Conservation (phyloP, 2,888 invertebrate species). For the Aphrophora alni region DNA sequence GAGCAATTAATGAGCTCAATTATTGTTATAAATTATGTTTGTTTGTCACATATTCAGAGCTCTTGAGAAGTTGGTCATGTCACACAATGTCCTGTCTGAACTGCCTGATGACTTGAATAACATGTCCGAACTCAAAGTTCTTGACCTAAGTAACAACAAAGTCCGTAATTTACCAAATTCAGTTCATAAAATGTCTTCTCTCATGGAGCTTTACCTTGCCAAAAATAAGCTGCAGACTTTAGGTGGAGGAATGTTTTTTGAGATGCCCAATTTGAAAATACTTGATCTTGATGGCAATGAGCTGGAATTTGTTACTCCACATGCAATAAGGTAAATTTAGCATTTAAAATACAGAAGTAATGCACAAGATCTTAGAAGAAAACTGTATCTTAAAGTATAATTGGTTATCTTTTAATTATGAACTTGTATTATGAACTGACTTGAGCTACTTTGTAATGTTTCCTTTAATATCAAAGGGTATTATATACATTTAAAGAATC, state of each 20-base stretch:
- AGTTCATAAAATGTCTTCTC: constrained; percentile 71
- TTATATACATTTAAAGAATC: too few species aligned
- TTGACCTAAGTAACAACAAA: constrained; percentile 80
- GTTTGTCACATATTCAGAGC: constrained; percentile 61
- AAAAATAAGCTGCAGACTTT: constrained; percentile 76
- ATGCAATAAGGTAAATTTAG: constrained; percentile 63
- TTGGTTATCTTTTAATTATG: too few species aligned
- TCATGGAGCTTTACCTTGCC: constrained; percentile 74
- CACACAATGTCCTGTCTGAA: constrained; percentile 76
- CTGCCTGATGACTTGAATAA: constrained; percentile 74
- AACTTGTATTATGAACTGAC: too few species aligned
- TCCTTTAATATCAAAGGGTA: too few species aligned
- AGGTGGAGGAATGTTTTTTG: constrained; percentile 73
- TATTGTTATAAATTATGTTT: neutral
- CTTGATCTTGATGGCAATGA: constrained; percentile 85
- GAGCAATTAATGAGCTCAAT: too few species aligned
- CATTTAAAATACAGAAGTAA: too few species aligned
- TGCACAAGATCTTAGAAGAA: too few species aligned
- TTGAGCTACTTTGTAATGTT: too few species aligned
- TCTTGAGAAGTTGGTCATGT: constrained; percentile 76
- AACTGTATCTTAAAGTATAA: too few species aligned
- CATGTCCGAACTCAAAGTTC: constrained; percentile 69
- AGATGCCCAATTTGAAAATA: constrained; percentile 71
- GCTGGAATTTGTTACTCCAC: constrained; percentile 74
- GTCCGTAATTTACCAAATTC: constrained; percentile 65